Evolutionary conservation across 2,888 invertebrate genomes (phyloP).

Genomic region (Ametastegia equiseti): DNA sequence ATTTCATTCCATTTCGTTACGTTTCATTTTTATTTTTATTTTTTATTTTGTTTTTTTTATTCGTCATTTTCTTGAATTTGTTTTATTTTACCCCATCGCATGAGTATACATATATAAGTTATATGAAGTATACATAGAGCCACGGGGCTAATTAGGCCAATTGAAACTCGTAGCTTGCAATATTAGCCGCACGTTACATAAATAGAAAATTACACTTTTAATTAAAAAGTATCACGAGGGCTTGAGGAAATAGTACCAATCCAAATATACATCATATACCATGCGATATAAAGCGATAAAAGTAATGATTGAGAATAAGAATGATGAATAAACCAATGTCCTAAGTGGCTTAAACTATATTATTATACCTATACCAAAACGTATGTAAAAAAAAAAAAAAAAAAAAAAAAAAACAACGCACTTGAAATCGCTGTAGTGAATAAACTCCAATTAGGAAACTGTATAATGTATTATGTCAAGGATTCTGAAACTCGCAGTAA

Average conservation of each 20-base stretch:
- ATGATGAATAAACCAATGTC: background rate
- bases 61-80: background rate
- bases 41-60: background rate
- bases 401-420: too few species aligned
- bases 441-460: conserved; percentile 10
- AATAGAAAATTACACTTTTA: conserved; percentile 14
- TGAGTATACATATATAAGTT: too few species aligned
- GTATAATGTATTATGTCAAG: background rate
- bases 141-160: conserved; percentile 43
- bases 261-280: too few species aligned
- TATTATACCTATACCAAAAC: background rate
- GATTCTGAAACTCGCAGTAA: conserved; percentile 4
- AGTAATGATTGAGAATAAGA: background rate
- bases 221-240: conserved; percentile 26
- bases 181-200: background rate
- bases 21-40: too few species aligned
- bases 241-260: conserved; percentile 7
- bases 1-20: too few species aligned
- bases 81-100: background rate
- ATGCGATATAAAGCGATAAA: conserved; percentile 1
- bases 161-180: conserved; percentile 21
- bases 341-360: background rate
- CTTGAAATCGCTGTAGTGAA: background rate
- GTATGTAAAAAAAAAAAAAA: background rate
- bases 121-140: too few species aligned